These are phyloP conservation scores for Orthosia incerta DNA, from an alignment of 2,888 invertebrate species.

Conservation along the genomic window DNA sequence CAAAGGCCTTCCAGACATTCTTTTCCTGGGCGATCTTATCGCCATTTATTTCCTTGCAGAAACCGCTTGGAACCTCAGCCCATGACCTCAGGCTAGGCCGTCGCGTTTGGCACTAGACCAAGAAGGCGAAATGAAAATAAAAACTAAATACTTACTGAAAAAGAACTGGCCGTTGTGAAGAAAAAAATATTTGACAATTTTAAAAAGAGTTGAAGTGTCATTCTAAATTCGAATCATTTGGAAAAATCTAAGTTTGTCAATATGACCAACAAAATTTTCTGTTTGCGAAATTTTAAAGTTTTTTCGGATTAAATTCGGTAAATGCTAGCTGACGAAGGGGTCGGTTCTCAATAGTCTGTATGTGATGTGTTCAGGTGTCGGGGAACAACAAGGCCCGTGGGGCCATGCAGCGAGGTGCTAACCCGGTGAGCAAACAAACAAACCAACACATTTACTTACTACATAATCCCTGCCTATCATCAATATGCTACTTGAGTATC, in stretches of 20 bases:
- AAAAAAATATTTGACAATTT: conserved; percentile 25
- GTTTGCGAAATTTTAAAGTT: conserved; percentile 7
- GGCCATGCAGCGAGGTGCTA: conserved; percentile 74
- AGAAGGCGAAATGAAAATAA: conserved; percentile 42
- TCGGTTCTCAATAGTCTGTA: conserved; percentile 34
- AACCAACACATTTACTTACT: neutral
- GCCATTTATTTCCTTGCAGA: conserved; percentile 50
- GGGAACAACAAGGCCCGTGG: conserved; percentile 73
- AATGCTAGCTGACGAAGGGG: conserved; percentile 22
- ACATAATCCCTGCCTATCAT: neutral
- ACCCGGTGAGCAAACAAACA: conserved; percentile 68
- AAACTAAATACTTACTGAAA: neutral
- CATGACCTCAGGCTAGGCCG: conserved; percentile 25
- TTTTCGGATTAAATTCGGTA: conserved; percentile 26
- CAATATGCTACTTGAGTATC: neutral
- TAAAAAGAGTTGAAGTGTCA: conserved; percentile 33
- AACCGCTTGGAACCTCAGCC: conserved; percentile 21
- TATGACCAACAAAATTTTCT: conserved; percentile 41
- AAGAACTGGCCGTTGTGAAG: conserved; percentile 24
- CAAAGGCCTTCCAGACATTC: too few relatives aligned
- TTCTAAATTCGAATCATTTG: conserved; percentile 49
- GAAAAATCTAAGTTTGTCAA: conserved; percentile 40
- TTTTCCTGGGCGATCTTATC: neutral
- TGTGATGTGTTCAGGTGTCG: conserved; percentile 68
- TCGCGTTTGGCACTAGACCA: conserved; percentile 48